Conservation (phyloP, 2,797 vertebrate genomes). For the Sylvilagus floridanus region DNA sequence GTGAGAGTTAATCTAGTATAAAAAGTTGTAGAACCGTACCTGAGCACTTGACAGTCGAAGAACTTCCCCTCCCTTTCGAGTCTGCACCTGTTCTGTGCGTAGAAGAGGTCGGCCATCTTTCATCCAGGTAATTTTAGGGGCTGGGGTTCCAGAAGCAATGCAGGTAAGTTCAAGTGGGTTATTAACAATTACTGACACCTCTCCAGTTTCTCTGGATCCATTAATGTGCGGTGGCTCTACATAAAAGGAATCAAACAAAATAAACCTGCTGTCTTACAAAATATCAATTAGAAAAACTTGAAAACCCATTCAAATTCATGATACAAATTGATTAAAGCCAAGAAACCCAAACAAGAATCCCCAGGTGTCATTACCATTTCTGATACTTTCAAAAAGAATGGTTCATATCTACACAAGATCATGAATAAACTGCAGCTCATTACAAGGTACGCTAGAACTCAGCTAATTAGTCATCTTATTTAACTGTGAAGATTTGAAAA, state of each 20-base stretch:
- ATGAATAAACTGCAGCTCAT: not conserved
- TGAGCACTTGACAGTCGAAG: constrained; percentile 93
- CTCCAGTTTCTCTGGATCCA: constrained; percentile 90
- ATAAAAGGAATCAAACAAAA: constrained; percentile 31
- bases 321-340: not conserved
- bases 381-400: constrained; percentile 18
- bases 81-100: constrained; percentile 89
- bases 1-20: not conserved
- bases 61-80: constrained; percentile 90
- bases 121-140: constrained; percentile 95
- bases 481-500: constrained; percentile 13
- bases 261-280: not conserved
- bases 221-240: constrained; percentile 95
- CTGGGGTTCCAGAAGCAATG: constrained; percentile 93
- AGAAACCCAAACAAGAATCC: not conserved
- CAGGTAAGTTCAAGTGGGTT: constrained; percentile 94
- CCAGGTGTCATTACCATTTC: not conserved
- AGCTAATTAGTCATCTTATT: not conserved
- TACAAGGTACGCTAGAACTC: not conserved
- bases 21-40: constrained; percentile 85
- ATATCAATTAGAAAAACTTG: constrained; percentile 15
- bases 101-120: constrained; percentile 95
- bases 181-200: constrained; percentile 94
- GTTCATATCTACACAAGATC: not conserved
- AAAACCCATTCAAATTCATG: constrained; percentile 19